Conservation (phyloP, 2,113 vertebrate genomes). For the Setophaga petechia region DNA sequence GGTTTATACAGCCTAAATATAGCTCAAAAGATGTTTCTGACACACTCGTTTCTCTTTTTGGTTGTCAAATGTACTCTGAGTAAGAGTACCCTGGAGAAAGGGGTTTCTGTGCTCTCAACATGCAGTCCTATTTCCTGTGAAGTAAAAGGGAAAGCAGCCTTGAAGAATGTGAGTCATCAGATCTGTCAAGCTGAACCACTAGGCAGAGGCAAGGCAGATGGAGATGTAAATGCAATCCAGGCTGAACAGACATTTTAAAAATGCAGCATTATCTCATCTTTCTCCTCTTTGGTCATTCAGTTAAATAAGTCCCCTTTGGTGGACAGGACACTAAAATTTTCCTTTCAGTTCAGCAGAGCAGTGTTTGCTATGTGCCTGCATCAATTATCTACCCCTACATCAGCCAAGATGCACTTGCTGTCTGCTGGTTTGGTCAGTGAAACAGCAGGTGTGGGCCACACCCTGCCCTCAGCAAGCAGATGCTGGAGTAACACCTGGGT, state of each 20-base stretch:
- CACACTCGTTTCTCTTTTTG: not conserved
- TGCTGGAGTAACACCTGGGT: accelerated
- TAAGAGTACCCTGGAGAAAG: not conserved
- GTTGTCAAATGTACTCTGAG: not conserved
- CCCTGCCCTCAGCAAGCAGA: not conserved
- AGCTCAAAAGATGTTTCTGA: not conserved
- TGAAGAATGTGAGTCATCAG: slow-evolving; percentile 2
- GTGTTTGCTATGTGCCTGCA: not conserved
- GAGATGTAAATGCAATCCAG: not conserved
- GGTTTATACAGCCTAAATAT: slow-evolving; percentile 15
- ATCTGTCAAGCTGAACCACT: not conserved
- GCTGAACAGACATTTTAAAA: not conserved
- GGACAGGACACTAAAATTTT: not conserved
- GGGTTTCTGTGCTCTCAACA: not conserved
- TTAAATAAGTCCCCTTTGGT: not conserved
- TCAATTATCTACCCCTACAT: not conserved
- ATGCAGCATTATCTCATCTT: not conserved
- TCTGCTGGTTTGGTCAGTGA: not conserved
- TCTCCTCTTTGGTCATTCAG: not conserved
- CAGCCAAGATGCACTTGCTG: not conserved
- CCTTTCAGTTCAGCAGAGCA: not conserved
- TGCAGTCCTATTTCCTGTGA: not conserved
- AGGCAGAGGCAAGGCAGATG: not conserved
- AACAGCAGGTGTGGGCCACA: not conserved
- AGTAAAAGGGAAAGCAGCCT: not conserved